These are phyloP conservation scores for Elgonia sp. DNA, from an alignment of 2,888 invertebrate species.

Conservation along the genomic window DNA sequence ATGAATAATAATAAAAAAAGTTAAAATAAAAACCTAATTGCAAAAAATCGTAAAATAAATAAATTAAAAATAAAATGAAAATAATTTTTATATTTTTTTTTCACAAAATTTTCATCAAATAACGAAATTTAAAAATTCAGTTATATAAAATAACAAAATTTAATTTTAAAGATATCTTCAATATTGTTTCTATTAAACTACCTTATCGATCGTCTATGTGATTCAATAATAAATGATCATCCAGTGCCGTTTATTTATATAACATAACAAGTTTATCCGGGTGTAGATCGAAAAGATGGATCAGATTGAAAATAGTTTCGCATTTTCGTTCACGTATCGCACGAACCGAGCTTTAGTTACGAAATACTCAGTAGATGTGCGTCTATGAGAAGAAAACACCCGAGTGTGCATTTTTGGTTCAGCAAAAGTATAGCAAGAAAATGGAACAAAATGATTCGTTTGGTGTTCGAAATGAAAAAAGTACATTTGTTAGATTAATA, in stretches of 20 bases:
- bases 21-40: too few species aligned
- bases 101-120: too few species aligned
- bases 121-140: too few species aligned
- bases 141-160: too few species aligned
- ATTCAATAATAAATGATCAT: conserved; percentile 37
- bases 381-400: conserved; percentile 38
- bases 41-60: too few species aligned
- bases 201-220: neutral
- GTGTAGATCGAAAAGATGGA: conserved; percentile 35
- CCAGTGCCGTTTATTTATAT: conserved; percentile 42
- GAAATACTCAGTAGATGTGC: conserved; percentile 36
- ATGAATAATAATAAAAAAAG: too few species aligned
- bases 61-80: too few species aligned
- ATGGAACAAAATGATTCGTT: conserved; percentile 28
- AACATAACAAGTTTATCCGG: conserved; percentile 46
- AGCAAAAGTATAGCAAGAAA: conserved; percentile 36
- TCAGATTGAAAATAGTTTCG: conserved; percentile 61
- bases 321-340: conserved; percentile 41
- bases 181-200: conserved; percentile 19
- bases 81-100: too few species aligned
- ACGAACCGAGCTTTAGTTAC: conserved; percentile 31
- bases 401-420: conserved; percentile 33
- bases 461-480: conserved; percentile 22
- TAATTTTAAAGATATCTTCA: too few species aligned
- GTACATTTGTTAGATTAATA: conserved; percentile 25